phyloP scores from a whole-genome alignment of 2,113 vertebrate genomes.

The cat (Felis catus) region DNA sequence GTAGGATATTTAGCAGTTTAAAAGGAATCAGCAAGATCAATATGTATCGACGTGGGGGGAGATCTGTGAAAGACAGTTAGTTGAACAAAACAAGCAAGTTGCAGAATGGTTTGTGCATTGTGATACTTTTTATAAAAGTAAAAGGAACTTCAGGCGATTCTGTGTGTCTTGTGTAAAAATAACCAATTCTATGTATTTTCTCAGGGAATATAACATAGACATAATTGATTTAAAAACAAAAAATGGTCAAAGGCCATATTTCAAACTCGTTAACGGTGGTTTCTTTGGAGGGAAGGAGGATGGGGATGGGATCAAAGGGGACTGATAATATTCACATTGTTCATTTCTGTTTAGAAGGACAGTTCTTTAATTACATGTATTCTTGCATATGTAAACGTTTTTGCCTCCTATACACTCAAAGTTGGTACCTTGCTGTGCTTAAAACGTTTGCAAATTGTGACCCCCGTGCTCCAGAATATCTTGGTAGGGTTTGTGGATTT shows the following conservation, averaged over 20 bases:
- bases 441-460: not conserved
- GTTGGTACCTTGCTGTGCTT: not conserved
- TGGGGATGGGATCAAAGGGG: not conserved
- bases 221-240: not conserved
- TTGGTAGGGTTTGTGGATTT: not conserved
- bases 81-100: no score
- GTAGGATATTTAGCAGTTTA: not conserved
- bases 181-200: not conserved
- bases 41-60: rapidly evolving
- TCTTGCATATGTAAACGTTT: not conserved
- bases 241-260: not conserved
- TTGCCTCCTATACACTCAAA: not conserved
- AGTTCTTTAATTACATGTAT: not conserved
- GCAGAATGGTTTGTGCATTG: rapidly evolving
- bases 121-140: not conserved
- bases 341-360: not conserved
- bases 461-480: not conserved
- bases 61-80: not conserved
- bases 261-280: not conserved
- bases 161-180: not conserved
- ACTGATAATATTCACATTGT: rapidly evolving
- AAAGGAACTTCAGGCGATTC: not conserved
- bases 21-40: not conserved
- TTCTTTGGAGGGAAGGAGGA: not conserved
- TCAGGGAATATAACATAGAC: not conserved